Conservation (phyloP, 30 jellyfish, hydroid and myxozoan species). For the Cassiopea andromeda region DNA sequence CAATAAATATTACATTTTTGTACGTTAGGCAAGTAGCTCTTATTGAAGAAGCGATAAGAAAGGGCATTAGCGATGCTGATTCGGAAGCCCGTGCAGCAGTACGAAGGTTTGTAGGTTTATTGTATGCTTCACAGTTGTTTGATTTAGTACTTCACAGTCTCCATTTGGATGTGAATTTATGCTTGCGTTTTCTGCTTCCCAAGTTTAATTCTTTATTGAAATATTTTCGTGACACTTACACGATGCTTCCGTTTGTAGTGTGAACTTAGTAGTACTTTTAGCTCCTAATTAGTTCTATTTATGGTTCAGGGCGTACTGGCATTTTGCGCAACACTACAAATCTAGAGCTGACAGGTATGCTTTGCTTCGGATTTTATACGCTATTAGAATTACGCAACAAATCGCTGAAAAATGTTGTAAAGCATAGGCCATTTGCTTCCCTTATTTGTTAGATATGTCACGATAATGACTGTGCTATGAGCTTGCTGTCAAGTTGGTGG, state of each 20-base stretch:
- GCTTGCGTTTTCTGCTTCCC: no score
- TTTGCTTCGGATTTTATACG: neutral
- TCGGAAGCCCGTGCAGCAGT: conserved; percentile 98
- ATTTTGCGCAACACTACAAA: conserved; percentile 91
- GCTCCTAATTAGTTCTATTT: neutral
- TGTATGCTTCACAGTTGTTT: neutral
- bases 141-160: no score
- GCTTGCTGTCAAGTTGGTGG: neutral
- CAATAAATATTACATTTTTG: no score
- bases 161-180: no score
- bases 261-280: neutral
- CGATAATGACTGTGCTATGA: neutral
- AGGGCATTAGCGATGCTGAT: conserved; percentile 96
- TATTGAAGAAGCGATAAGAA: conserved; percentile 92
- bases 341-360: conserved; percentile 84
- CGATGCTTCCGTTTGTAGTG: neutral
- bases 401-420: neutral
- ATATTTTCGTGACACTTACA: no score
- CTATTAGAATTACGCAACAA: neutral
- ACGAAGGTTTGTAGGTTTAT: conserved; percentile 63
- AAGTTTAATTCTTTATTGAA: no score
- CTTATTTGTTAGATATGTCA: no score
- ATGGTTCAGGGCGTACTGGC: conserved; percentile 89
- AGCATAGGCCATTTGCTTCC: neutral
- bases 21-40: conserved; percentile 76